Percentiles rank a stretch among this genome's conserved stretches.
Evolutionary conservation across 2,797 vertebrate species (phyloP).

Genomic region (Dipus sagitta): DNA sequence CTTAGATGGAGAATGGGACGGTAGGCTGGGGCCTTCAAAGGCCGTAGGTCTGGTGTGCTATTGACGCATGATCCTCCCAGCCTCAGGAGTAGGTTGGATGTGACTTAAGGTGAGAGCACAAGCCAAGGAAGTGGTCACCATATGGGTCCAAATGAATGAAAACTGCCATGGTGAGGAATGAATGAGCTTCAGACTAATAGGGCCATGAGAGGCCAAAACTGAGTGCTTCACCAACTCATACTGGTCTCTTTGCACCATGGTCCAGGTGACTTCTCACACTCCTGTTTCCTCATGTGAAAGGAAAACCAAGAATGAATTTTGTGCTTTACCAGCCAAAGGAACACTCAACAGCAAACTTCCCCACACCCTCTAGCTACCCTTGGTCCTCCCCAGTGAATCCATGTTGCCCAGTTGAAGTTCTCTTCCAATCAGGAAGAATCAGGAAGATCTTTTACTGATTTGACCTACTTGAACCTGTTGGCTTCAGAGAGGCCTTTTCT

Average conservation of each 20-base stretch:
- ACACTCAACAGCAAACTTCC: neutral
- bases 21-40: neutral
- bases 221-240: rapidly evolving
- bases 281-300: neutral
- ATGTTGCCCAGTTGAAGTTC: neutral
- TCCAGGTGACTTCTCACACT: neutral
- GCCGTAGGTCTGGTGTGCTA: neutral
- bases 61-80: neutral
- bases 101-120: neutral
- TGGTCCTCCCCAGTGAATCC: neutral
- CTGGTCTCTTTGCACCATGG: neutral
- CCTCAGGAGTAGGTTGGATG: neutral
- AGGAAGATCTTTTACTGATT: neutral
- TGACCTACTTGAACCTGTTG: neutral
- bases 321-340: neutral
- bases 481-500: neutral
- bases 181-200: neutral
- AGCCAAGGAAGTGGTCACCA: neutral
- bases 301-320: neutral
- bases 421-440: neutral
- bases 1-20: neutral
- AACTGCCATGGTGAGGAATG: neutral
- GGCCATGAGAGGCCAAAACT: neutral
- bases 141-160: neutral
- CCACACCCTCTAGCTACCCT: neutral